Base-by-base conservation (phyloP, 1,140 invertebrate genomes). In the Phocides pigmalion region DNA sequence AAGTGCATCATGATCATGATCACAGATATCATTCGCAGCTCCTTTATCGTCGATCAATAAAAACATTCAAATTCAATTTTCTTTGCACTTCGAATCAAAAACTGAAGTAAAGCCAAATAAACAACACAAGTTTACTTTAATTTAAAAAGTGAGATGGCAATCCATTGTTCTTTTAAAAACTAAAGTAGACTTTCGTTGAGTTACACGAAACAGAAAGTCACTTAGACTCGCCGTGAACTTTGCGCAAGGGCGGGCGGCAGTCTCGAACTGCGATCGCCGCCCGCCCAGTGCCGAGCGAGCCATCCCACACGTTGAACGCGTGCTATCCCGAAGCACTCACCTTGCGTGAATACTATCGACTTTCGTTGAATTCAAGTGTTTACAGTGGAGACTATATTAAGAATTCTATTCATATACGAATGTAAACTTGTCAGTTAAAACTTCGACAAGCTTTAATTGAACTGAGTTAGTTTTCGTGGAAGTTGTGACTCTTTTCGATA, bases 181-280 rank as follows among this genome's bases (percentile, higher is more conserved):
- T n/a, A 19, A 47, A 35, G 50, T 28, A 61, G n/a, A 49, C 3
- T 47, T 47, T 37, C 16, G 14, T 25, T 6, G 22, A 32, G 41
- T 59, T 20, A 37, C 17, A 74, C 68, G 67, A 58, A 70, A 76
- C 71, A 74, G 69, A 76, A 79, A 81, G 80, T 72, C 72, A 72
- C 70, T 71, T 72, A 62, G 76, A 70, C 37, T 84, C 74, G 72
- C 81, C 82, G 76, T 88, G 87, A 90, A 90, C 87, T 88, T 82
- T 68, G 68, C 72, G 81, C 78, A 83, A 88, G 82, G 87, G 84
- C 83, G 81, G 79, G 79, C 78, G 75, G 71, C 32, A 37, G 17
- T 19, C 12, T 22, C 37, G 35, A 41, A 35, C n/a, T n/a, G 35
- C 22, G 35, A 56, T 35, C 37, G 62, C 76, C 82, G 81, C 80